These are phyloP conservation scores for Lepidurus apus DNA, from an alignment of 1,140 invertebrate genomes.

Conservation along the genomic window DNA sequence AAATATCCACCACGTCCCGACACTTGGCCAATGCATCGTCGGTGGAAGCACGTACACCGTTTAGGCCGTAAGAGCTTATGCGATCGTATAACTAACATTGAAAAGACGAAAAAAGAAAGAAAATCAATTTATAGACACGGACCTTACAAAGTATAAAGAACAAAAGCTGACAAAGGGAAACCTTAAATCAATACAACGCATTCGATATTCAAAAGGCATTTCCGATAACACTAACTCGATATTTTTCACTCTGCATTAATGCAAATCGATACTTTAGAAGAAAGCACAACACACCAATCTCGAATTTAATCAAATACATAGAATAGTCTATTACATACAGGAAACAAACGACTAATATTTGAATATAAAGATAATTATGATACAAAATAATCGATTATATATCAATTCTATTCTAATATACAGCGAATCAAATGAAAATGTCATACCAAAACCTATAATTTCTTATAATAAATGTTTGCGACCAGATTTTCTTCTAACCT, in stretches of 20 bases:
- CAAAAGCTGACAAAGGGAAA: not conserved
- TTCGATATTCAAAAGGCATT: not conserved
- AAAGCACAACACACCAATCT: too few relatives aligned
- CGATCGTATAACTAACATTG: slow-evolving; percentile 69
- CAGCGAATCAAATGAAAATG: too few relatives aligned
- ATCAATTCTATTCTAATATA: too few relatives aligned
- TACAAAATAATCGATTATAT: not conserved
- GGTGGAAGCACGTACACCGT: slow-evolving; percentile 64
- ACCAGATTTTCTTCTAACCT: too few relatives aligned
- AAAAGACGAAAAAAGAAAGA: slow-evolving; percentile 23
- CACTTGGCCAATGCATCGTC: slow-evolving; percentile 71
- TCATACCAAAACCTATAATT: too few relatives aligned
- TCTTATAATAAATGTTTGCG: too few relatives aligned
- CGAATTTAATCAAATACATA: too few relatives aligned
- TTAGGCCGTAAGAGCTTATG: slow-evolving; percentile 69
- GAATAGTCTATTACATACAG: not conserved
- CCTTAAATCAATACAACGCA: not conserved
- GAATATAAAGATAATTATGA: not conserved
- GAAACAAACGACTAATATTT: not conserved
- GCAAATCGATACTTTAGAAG: too few relatives aligned
- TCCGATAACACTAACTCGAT: too few relatives aligned
- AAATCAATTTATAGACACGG: not conserved
- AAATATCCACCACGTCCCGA: slow-evolving; percentile 65
- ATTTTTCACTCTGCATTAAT: too few relatives aligned
- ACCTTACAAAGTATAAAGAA: not conserved